Percentiles rank a stretch among this genome's conserved stretches.
These are phyloP conservation scores for Bufo bufo DNA, from an alignment of 2,113 vertebrate genomes.

Conservation along the genomic window DNA sequence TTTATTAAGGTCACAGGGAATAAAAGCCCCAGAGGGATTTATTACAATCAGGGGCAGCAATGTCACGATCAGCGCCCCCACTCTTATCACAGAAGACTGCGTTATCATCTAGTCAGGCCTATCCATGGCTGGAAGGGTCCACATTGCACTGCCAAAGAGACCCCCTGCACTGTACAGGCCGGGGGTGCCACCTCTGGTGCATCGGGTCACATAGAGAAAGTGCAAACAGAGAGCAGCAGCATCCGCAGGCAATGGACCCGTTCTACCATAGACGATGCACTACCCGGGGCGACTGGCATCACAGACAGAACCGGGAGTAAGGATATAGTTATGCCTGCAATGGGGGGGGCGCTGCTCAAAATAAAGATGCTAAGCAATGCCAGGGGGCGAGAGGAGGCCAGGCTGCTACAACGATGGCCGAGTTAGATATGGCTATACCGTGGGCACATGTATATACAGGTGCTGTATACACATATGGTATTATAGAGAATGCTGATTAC, in stretches of 20 bases:
- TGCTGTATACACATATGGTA: too few species aligned
- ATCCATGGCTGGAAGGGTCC: too few species aligned
- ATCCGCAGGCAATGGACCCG: too few species aligned
- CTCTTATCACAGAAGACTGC: background rate
- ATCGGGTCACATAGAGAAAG: too few species aligned
- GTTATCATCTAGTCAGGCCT: background rate
- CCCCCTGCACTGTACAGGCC: too few species aligned
- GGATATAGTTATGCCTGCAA: background rate
- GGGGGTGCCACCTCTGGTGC: too few species aligned
- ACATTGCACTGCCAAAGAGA: too few species aligned
- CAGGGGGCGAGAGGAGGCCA: background rate
- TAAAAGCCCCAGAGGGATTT: background rate
- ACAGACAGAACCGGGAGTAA: too few species aligned
- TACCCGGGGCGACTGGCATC: too few species aligned
- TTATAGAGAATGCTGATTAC: too few species aligned
- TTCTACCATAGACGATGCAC: too few species aligned
- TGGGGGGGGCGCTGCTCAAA: background rate
- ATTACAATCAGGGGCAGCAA: background rate
- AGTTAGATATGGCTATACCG: background rate
- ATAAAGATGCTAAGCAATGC: background rate
- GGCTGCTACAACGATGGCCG: background rate
- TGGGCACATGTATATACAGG: background rate
- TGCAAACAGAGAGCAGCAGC: too few species aligned
- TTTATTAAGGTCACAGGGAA: slow-evolving; percentile 9
- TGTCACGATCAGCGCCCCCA: background rate